Base-by-base conservation (phyloP, 2,797 vertebrate species). In the Sylvilagus floridanus region DNA sequence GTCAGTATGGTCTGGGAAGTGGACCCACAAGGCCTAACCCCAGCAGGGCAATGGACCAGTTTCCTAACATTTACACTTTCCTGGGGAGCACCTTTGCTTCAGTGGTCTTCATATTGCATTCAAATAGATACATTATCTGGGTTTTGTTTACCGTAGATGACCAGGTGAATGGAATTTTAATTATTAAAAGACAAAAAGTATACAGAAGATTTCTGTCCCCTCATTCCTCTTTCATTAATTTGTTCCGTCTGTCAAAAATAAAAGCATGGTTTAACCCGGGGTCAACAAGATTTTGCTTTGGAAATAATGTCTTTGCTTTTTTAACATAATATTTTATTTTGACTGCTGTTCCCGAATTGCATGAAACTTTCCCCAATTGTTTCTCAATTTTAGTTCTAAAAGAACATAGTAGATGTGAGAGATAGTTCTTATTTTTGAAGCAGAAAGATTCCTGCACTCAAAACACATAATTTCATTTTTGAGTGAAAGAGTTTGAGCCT, bases 181-280 rank as follows among this genome's bases (percentile, higher is more conserved):
- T 9, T 83, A 96, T 89, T 95, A 82, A 96, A 96, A 97, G 96
- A 84, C 75, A 84, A 62, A 95, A 96, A 96, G 86, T 84, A 97
- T 95, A 77, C 68, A 96, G 97, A 95, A 97, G 95, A 96, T 96
- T 97, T 97, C 91, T 88, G 69, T 94, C 57, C 32, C 65, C 84
- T 82, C 95, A 96, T 87, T 93, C n/a, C 72, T 96, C 88, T 97
- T 97, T 91, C 73, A 96, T 94, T 11, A 85, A 65, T 95, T 96
- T 95, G 63, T 94, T 96, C 79, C 92, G 42, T 73, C 92, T 96
- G 92, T 95, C 85, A 92, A 86, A 97, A 97, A 97, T 93, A 98
- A 98, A 98, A 97, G 97, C 73, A 91, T 42, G 77, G 72, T 75
- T 96, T 96, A 94, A 81, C 50, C 50, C 88, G 93, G 28, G 82